Evolutionary conservation across 2,888 invertebrate species (phyloP).

Genomic region (Maniola hyperantus): DNA sequence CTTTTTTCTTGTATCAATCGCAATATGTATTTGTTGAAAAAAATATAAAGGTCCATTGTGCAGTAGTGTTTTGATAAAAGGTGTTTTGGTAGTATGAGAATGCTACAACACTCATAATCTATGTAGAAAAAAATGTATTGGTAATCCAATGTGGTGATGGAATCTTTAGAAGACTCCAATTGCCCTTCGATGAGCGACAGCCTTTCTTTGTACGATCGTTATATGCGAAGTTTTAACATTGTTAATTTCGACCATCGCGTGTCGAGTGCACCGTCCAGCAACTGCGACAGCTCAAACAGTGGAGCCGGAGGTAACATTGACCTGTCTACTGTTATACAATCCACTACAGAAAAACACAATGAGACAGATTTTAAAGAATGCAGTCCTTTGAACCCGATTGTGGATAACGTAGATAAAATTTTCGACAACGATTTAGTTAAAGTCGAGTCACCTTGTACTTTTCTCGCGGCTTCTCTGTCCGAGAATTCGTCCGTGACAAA

Average conservation of each 20-base stretch:
- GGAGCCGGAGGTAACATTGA: constrained; percentile 70
- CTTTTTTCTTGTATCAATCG: background rate
- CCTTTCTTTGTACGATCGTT: constrained; percentile 75
- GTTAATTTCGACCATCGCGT: constrained; percentile 58
- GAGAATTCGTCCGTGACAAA: constrained; percentile 65
- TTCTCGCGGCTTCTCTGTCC: constrained; percentile 54
- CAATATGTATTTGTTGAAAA: background rate
- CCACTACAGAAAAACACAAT: constrained; percentile 58
- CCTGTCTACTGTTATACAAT: constrained; percentile 57
- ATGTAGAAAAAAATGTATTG: constrained; percentile 35
- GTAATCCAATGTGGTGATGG: constrained; percentile 65
- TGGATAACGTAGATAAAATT: constrained; percentile 53
- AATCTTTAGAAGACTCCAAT: constrained; percentile 75
- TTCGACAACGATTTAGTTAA: constrained; percentile 59
- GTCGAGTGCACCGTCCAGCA: constrained; percentile 47
- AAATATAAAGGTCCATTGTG: background rate
- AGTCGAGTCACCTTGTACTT: constrained; percentile 59
- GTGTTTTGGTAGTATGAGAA: no score
- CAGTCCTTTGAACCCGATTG: constrained; percentile 51
- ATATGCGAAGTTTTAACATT: constrained; percentile 75
- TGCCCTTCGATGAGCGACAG: constrained; percentile 75
- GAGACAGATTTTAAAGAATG: constrained; percentile 51
- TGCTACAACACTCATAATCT: background rate
- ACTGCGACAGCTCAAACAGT: constrained; percentile 58
- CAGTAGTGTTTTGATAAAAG: background rate